Percentiles rank a stretch among this genome's conserved stretches.
These are phyloP conservation scores for Philopedon plagiatum DNA, from an alignment of 2,888 invertebrate species.

Conservation along the genomic window DNA sequence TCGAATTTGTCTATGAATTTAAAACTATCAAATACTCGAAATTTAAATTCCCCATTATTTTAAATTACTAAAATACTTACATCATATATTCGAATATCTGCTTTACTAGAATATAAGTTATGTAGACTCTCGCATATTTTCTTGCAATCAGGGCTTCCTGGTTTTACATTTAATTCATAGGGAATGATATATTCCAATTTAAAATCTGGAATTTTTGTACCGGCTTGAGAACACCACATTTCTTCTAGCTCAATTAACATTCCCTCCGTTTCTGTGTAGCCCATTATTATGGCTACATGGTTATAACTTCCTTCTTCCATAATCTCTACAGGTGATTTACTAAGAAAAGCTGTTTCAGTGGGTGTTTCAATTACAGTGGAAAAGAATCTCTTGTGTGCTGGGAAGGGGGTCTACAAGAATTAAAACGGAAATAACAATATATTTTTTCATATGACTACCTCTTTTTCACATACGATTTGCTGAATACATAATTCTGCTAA, in stretches of 20 bases:
- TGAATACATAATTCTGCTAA: too few relatives aligned
- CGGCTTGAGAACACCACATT: not conserved
- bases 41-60: conserved; percentile 13
- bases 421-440: not conserved
- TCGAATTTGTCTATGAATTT: too few relatives aligned
- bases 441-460: too few relatives aligned
- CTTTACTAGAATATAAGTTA: not conserved
- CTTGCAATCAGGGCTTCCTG: not conserved
- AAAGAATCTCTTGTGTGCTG: conserved; percentile 10
- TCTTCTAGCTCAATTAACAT: conserved; percentile 57
- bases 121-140: not conserved
- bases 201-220: not conserved
- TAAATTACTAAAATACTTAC: conserved; percentile 4
- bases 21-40: too few relatives aligned
- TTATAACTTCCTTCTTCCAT: conserved; percentile 60
- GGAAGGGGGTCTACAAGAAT: not conserved
- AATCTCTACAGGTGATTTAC: conserved; percentile 58
- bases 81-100: not conserved
- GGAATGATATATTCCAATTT: conserved; percentile 44
- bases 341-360: conserved; percentile 51
- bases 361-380: conserved; percentile 22
- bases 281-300: conserved; percentile 64
- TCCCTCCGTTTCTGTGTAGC: conserved; percentile 63
- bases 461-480: too few relatives aligned
- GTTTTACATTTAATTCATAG: not conserved